Evolutionary conservation across 1,140 invertebrate species (phyloP).

Genomic region (Drosophila triauraria): DNA sequence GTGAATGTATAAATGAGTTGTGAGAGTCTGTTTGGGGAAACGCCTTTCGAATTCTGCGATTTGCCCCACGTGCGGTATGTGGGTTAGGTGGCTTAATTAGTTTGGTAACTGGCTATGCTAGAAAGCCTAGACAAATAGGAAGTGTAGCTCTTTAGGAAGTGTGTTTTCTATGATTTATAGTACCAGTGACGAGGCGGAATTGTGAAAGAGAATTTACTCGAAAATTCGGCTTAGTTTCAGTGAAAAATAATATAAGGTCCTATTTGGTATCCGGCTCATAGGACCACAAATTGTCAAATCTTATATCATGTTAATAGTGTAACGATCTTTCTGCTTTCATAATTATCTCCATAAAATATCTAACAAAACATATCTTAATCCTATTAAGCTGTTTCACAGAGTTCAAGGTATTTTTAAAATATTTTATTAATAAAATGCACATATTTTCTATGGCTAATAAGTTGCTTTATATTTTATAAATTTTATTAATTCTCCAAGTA

Average conservation of each 20-base stretch:
- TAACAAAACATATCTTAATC: no score
- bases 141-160: neutral
- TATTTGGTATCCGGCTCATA: no score
- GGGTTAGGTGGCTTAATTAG: constrained; percentile 27
- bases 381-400: no score
- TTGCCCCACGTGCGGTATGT: constrained; percentile 34
- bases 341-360: no score
- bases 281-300: no score
- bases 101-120: constrained; percentile 1
- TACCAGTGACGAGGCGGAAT: neutral
- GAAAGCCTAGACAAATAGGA: constrained; percentile 7
- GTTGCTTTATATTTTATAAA: neutral
- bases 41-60: constrained; percentile 68
- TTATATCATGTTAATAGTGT: no score
- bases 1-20: constrained; percentile 39
- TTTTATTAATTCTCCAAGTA: no score
- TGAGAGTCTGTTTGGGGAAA: constrained; percentile 33
- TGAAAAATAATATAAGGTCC: no score
- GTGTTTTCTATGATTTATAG: neutral
- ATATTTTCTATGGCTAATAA: no score
- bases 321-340: no score
- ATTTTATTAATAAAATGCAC: no score
- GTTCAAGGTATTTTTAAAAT: no score
- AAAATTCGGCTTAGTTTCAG: neutral
- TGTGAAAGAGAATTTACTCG: neutral